Base-by-base conservation (phyloP, 2,113 vertebrate species). In the Dryoscopus gambensis region DNA sequence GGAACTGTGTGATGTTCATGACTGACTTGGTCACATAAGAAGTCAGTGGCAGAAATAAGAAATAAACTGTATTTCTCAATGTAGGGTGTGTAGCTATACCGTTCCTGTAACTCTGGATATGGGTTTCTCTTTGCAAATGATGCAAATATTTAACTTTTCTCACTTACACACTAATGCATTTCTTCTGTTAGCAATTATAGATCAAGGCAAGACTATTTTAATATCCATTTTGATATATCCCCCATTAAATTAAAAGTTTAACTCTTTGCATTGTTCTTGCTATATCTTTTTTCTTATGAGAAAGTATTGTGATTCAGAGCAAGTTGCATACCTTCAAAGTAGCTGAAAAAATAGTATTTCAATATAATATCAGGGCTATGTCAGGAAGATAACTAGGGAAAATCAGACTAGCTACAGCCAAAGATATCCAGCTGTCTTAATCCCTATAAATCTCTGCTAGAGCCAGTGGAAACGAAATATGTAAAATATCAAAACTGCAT, bases 101-200 rank as follows among this genome's bases (percentile, higher is more conserved):
- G 52, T 82, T 95, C 80, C 40, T 20, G 2, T 69, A 68, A 57
- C 7, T 62, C 63, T 81, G 59, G 55, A 50, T 77, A 65, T 81
- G 0, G 59, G 60, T 67, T 95, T 70, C 30, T 77, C 42, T 59
- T 84, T 87, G 60, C 16, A 86, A 93, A 86, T 69, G 2, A 73
- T 31, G 19, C 47, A 93, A 80, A 86, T 83, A 74, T 88, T 81
- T 79, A 74, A 77, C 63, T 73, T 88, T 73, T 91, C 75, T 94
- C 35, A 55, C 42, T 57, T 79, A 83, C 20, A 62, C 0, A 27
- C 15, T 73, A 69, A 57, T 28, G 8, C 4, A 21, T 84, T 77
- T 80, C 22, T 94, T 85, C 87, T 95, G 27, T 47, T 76, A 91
- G 40, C 28, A 84, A 63, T 69, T 76, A 18, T 5, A 82, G 40